A percentile compares a stretch with the other conserved stretches of the same genome.
phyloP scores from a whole-genome alignment of 2,113 vertebrate species.

The Megaceryle torquata region DNA sequence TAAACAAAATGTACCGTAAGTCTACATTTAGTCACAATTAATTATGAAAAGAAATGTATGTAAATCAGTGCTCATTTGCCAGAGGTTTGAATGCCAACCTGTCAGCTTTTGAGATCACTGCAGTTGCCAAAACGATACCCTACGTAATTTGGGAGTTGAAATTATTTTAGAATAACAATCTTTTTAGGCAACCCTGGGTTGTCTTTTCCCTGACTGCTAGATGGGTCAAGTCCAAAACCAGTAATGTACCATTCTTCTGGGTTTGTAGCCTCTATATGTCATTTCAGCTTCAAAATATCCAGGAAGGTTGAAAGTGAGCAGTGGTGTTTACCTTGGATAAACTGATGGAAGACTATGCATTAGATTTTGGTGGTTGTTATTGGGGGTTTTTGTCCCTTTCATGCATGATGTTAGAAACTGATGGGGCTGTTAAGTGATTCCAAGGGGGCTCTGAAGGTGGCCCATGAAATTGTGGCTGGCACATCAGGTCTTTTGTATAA shows the following conservation, averaged over 20 bases:
- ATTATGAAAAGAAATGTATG: slow-evolving; percentile 42
- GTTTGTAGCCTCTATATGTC: neutral
- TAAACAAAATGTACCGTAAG: slow-evolving; percentile 48
- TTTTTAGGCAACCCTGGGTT: neutral
- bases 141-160: neutral
- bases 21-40: slow-evolving; percentile 61
- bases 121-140: neutral
- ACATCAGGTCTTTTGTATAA: neutral
- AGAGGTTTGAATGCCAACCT: slow-evolving; percentile 23
- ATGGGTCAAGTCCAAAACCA: neutral
- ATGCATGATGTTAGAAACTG: neutral
- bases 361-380: neutral
- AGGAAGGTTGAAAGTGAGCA: neutral
- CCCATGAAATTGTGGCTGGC: neutral
- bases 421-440: neutral
- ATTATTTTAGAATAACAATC: neutral
- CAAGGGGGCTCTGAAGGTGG: neutral
- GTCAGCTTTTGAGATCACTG: slow-evolving; percentile 4
- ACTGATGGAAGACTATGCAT: neutral
- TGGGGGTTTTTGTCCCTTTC: neutral
- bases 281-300: neutral
- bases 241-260: neutral
- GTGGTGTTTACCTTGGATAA: neutral
- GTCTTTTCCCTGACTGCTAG: neutral
- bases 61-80: slow-evolving; percentile 24